Base-by-base conservation (phyloP, 2,113 vertebrate species). In the Origma solitaria region DNA sequence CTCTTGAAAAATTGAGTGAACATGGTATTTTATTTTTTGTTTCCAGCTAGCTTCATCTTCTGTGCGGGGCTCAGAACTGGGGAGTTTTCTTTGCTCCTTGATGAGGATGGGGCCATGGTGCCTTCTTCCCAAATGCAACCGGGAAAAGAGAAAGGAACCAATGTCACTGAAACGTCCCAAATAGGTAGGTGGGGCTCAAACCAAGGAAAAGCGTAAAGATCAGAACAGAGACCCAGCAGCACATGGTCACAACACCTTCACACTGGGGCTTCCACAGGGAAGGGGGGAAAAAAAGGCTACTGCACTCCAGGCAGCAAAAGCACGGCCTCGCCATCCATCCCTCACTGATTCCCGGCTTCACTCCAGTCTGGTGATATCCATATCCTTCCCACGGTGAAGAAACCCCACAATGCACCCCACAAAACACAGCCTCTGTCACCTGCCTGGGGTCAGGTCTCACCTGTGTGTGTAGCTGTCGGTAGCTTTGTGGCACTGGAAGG, bases 1-100 rank as follows among this genome's bases (percentile, higher is more conserved):
- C 57, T 90, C 79, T 90, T 84, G 57, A 53, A 89, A 91, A 96
- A 69, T 7, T 2, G n/a, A 84, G n/a, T 20, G 5, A 89, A 94
- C 77, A 84, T 60, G 44, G 72, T n/a, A 14, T 77, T 93, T 93
- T 96, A 80, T 88, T 94, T 88, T 82, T 93, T 20, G n/a, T 62
- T 93, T 86, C 82, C 50, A 73, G 6, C 35, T 88, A 71, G 68
- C 60, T 90, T 54, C 2, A 22, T 85, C 83, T 93, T 53, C 83
- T 64, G 24, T 25, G 15, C 60, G 86, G 47, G 86, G 76, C 92
- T 83, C 68, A 73, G 64, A 92, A 81, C 0, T 50, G 79, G 76
- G 82, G 54, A 86, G 18, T 9, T 88, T 83, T 69, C 76, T 25
- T 38, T 61, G 27, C 11, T 58, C 24, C 27, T 70, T 68, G n/a